Percentiles rank a stretch among this genome's conserved stretches.
These are phyloP conservation scores for Bombycilla garrulus DNA, from an alignment of 2,113 vertebrate species.

Conservation along the genomic window DNA sequence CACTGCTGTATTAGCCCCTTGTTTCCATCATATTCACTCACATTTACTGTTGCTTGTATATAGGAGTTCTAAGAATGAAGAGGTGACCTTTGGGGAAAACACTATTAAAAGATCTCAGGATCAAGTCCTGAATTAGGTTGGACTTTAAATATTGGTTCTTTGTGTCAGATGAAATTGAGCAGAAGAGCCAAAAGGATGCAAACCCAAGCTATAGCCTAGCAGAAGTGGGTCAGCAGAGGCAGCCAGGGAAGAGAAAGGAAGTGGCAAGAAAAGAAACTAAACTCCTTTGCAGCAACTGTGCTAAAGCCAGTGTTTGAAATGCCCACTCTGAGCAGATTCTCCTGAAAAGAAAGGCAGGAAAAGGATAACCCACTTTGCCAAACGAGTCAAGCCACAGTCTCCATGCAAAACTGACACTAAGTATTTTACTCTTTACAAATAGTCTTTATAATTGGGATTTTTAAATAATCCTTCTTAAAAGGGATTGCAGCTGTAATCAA, in stretches of 20 bases:
- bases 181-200: background rate
- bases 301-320: background rate
- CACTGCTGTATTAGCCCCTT: background rate
- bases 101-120: background rate
- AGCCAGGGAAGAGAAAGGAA: background rate
- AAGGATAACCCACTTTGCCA: conserved; percentile 51
- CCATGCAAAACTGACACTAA: conserved; percentile 59
- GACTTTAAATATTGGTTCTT: background rate
- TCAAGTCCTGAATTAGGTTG: background rate
- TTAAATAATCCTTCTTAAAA: conserved; percentile 74
- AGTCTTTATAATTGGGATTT: conserved; percentile 74
- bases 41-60: background rate
- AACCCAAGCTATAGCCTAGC: background rate
- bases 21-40: background rate
- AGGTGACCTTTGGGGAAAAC: background rate
- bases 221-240: background rate
- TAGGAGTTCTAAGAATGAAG: background rate
- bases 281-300: background rate
- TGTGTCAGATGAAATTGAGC: background rate
- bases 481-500: conserved; percentile 76
- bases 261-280: background rate
- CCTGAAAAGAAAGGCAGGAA: conserved; percentile 52
- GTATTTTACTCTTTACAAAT: conserved; percentile 69
- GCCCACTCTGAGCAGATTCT: conserved; percentile 10
- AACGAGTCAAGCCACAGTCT: conserved; percentile 23